phyloP scores from a whole-genome alignment of 2,113 vertebrate species.

The Odocoileus virginianus region DNA sequence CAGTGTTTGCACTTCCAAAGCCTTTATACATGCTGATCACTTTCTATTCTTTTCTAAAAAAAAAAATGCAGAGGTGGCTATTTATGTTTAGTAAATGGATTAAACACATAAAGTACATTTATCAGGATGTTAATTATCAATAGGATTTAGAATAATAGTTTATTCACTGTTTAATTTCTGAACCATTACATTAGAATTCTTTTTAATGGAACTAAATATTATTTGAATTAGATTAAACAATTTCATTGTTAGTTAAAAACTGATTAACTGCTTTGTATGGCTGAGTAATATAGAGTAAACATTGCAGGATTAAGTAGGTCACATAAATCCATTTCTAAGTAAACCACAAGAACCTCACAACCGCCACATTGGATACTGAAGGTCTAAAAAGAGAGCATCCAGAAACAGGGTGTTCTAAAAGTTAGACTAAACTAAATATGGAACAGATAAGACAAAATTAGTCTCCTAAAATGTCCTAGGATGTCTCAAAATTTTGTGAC shows the following conservation, averaged over 20 bases:
- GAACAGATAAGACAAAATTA: neutral
- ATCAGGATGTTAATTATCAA: constrained; percentile 3
- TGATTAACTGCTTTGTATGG: neutral
- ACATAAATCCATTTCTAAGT: neutral
- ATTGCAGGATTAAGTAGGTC: neutral
- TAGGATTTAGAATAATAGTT: constrained; percentile 56
- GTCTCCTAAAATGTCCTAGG: neutral
- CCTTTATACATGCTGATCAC: neutral
- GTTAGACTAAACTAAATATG: neutral
- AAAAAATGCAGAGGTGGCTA: constrained; percentile 42
- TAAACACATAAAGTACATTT: constrained; percentile 2
- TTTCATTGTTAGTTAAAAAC: constrained; percentile 11
- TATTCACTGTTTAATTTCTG: constrained; percentile 50
- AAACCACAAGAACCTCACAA: neutral
- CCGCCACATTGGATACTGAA: neutral
- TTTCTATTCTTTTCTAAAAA: neutral
- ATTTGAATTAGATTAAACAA: neutral
- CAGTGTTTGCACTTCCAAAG: neutral
- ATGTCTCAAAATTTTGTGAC: neutral
- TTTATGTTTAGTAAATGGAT: constrained; percentile 44
- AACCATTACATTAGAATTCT: constrained; percentile 68
- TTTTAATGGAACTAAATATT: neutral
- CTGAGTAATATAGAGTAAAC: neutral
- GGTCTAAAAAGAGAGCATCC: neutral
- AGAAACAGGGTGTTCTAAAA: neutral